Percentiles rank a stretch among this genome's conserved stretches.
Conservation (phyloP, 2,113 vertebrate species). For the Gobio gobio region DNA sequence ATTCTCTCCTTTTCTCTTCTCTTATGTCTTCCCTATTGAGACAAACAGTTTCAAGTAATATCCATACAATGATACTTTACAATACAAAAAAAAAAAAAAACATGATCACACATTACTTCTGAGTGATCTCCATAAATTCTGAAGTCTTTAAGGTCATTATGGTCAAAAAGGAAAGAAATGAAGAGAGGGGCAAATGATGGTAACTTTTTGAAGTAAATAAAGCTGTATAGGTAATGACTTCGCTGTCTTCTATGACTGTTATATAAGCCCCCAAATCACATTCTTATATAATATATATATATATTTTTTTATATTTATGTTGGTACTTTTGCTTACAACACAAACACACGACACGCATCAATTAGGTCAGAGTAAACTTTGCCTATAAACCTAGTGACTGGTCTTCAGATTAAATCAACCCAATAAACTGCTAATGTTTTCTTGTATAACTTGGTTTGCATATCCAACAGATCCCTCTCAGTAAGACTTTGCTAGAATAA, state of each 20-base stretch:
- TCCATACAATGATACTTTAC: not conserved
- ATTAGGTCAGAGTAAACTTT: not conserved
- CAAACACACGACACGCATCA: not conserved
- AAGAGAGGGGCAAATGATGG: not conserved
- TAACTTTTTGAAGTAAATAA: constrained; percentile 16
- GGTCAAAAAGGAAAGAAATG: not conserved
- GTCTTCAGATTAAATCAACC: not conserved
- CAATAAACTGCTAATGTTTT: not conserved
- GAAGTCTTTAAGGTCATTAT: not conserved
- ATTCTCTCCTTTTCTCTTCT: not conserved
- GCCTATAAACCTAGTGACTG: not conserved
- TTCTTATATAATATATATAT: not conserved
- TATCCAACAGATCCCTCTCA: not conserved
- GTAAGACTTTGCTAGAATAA: no score
- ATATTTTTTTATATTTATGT: not conserved
- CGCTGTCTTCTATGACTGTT: not conserved
- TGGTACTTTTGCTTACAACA: not conserved
- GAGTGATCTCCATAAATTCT: constrained; percentile 31
- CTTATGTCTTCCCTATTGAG: not conserved
- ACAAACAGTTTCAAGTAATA: constrained; percentile 8
- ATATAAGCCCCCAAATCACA: not conserved
- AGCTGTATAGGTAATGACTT: not conserved
- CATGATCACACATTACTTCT: constrained; percentile 26
- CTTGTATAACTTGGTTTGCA: not conserved
- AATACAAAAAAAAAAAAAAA: not conserved